Evolutionary conservation across 2,888 invertebrate species (phyloP).

Genomic region (Rotaria socialis): DNA sequence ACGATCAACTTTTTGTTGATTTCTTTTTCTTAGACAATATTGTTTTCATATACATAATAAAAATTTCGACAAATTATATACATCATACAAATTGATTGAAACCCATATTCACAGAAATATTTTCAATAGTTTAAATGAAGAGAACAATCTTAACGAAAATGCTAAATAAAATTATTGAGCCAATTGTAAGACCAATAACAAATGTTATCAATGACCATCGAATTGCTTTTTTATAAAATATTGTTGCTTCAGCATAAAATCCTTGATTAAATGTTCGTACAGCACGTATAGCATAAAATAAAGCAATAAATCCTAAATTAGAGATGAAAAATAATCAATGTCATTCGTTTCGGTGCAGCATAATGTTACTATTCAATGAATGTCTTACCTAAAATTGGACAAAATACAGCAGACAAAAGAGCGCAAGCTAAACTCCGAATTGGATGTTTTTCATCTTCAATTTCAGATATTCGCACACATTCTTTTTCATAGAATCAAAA

Average conservation of each 20-base stretch:
- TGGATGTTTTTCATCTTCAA: slow-evolving; percentile 10
- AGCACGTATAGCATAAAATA: background rate
- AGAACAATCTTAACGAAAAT: background rate
- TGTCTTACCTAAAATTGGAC: background rate
- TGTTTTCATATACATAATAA: background rate
- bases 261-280: slow-evolving; percentile 9
- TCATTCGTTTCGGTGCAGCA: background rate
- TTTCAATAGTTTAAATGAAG: background rate
- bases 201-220: slow-evolving; percentile 33
- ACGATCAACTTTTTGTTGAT: background rate
- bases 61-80: background rate
- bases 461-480: background rate
- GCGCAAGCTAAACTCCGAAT: background rate
- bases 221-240: background rate
- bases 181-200: background rate
- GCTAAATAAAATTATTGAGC: slow-evolving; percentile 2
- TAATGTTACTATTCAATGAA: background rate
- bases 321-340: background rate
- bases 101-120: background rate
- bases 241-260: background rate
- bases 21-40: background rate
- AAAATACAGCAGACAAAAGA: background rate
- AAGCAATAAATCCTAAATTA: background rate
- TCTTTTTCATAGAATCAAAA: background rate
- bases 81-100: background rate